These are phyloP conservation scores for Steatornis caripensis DNA, from an alignment of 2,113 vertebrate genomes.

Conservation along the genomic window DNA sequence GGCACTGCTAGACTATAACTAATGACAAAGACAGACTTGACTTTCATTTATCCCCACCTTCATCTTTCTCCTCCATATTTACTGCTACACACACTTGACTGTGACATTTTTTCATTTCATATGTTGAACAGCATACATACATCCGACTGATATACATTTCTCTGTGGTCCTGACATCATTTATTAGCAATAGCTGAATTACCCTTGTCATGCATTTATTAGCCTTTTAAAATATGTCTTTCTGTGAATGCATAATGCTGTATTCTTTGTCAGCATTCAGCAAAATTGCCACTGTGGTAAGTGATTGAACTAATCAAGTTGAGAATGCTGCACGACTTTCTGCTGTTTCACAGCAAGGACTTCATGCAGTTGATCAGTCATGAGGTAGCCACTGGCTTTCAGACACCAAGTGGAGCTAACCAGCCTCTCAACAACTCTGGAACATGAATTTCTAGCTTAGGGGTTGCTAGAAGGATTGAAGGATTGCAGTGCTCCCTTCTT, in stretches of 20 bases:
- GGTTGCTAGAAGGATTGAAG: not conserved
- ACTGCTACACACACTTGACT: not conserved
- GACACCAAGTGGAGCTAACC: not conserved
- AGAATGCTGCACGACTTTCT: not conserved
- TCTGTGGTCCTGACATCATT: constrained; percentile 1
- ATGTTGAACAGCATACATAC: not conserved
- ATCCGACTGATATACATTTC: not conserved
- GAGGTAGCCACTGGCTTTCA: not conserved
- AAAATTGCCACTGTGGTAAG: not conserved
- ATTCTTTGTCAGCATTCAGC: constrained; percentile 22
- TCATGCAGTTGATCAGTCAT: not conserved
- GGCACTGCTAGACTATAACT: not conserved
- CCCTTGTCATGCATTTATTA: constrained; percentile 19
- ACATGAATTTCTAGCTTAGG: not conserved
- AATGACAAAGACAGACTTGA: not conserved
- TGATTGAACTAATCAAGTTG: not conserved
- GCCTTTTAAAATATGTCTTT: constrained; percentile 4
- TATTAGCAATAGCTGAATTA: not conserved
- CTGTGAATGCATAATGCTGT: not conserved
- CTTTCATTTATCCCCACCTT: not conserved
- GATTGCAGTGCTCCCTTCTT: not conserved
- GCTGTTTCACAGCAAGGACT: not conserved
- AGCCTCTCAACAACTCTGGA: not conserved
- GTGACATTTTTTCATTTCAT: not conserved
- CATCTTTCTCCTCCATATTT: constrained; percentile 18